A percentile compares a stretch with the other conserved stretches of the same genome.
Conservation (phyloP, 2,797 vertebrate species). For the Austrolebias charrua region DNA sequence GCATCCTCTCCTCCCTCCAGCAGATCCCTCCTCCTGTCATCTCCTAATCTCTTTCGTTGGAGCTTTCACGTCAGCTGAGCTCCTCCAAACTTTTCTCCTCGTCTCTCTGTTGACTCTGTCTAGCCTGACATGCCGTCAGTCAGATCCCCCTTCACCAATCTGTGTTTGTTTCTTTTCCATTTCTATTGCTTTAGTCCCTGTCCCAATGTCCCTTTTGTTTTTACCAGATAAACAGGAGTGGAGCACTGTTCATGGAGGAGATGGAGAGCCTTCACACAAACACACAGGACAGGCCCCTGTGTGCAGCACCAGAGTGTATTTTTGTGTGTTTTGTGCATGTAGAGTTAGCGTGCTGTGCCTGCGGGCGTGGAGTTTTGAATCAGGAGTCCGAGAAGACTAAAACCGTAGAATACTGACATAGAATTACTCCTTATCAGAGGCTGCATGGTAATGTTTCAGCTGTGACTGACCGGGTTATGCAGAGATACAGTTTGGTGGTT, state of each 20-base stretch:
- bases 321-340: conserved; percentile 41
- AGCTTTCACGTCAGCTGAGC: conserved; percentile 27
- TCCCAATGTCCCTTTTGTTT: neutral
- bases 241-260: conserved; percentile 29
- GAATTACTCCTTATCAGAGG: conserved; percentile 67
- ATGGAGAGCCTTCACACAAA: conserved; percentile 38
- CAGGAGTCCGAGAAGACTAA: conserved; percentile 64
- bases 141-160: conserved; percentile 10
- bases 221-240: conserved; percentile 28
- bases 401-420: conserved; percentile 16
- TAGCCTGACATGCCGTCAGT: conserved; percentile 35
- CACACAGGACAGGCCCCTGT: conserved; percentile 42
- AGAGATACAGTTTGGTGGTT: conserved; percentile 13
- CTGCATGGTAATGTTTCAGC: conserved; percentile 58
- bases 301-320: conserved; percentile 6
- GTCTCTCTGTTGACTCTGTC: conserved; percentile 40
- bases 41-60: conserved; percentile 59
- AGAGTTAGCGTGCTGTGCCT: conserved; percentile 34
- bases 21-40: conserved; percentile 53
- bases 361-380: conserved; percentile 66
- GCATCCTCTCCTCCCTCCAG: conserved; percentile 46
- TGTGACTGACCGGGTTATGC: conserved; percentile 51
- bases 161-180: conserved; percentile 16
- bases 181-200: conserved; percentile 21
- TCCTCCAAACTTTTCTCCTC: conserved; percentile 40